phyloP scores from a whole-genome alignment of 53 echinoderm and acorn worm genomes.

The Antedon mediterranea region DNA sequence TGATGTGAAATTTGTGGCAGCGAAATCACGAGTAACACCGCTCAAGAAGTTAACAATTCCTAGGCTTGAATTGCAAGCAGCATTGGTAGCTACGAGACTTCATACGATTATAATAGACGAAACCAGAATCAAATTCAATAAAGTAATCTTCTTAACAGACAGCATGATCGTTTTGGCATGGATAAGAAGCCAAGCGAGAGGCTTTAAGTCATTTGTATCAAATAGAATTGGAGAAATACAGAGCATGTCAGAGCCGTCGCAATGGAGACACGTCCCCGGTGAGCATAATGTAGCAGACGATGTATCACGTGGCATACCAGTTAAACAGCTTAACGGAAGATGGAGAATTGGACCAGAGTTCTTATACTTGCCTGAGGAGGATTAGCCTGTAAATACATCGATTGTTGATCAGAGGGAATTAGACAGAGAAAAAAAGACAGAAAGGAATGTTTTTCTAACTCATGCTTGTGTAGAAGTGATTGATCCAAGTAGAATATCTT shows the following conservation, averaged over 20 bases:
- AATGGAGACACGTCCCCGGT: no score
- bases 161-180: slow-evolving; percentile 33
- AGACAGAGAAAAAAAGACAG: slow-evolving; percentile 7
- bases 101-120: slow-evolving; percentile 18
- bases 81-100: slow-evolving; percentile 22
- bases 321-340: neutral
- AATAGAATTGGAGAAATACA: no score
- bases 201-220: slow-evolving; percentile 48
- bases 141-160: slow-evolving; percentile 36
- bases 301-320: no score
- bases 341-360: slow-evolving; percentile 47
- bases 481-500: slow-evolving; percentile 23
- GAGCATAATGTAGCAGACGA: no score
- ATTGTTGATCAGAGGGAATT: neutral
- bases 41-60: slow-evolving; percentile 24
- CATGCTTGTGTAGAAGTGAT: slow-evolving; percentile 5
- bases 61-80: slow-evolving; percentile 28
- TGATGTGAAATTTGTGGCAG: slow-evolving; percentile 17
- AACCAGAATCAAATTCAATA: slow-evolving; percentile 5
- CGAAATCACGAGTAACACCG: slow-evolving; percentile 25
- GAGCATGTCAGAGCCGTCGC: no score
- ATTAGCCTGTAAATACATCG: slow-evolving; percentile 25
- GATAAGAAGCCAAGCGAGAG: slow-evolving; percentile 30
- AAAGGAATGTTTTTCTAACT: slow-evolving; percentile 1
- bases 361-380: slow-evolving; percentile 20